Conservation (phyloP, 1,140 invertebrate genomes). For the Zaprionus kolodkinae region DNA sequence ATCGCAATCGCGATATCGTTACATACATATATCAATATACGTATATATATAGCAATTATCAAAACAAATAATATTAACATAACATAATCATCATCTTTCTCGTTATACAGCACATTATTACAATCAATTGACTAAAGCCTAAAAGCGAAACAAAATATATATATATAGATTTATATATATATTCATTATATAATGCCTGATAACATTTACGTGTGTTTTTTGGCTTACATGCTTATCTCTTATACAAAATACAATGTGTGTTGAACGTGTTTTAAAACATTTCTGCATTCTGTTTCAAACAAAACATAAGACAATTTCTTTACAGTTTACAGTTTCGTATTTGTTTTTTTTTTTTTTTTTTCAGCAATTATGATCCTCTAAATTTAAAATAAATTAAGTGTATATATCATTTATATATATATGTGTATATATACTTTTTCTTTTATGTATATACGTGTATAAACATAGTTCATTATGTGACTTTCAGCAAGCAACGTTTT, state of each 20-base stretch:
- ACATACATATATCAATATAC: conserved; percentile 39
- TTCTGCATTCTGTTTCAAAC: conserved; percentile 53
- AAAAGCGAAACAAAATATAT: conserved; percentile 63
- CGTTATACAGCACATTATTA: conserved; percentile 56
- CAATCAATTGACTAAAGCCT: conserved; percentile 78
- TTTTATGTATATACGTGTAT: conserved; percentile 63
- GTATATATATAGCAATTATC: conserved; percentile 43
- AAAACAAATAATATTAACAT: conserved; percentile 74
- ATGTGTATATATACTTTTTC: conserved; percentile 48
- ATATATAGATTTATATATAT: conserved; percentile 43
- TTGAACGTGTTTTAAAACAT: conserved; percentile 50
- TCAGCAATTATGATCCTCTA: conserved; percentile 83
- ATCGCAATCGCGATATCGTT: conserved; percentile 30
- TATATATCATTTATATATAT: conserved; percentile 63
- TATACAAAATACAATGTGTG: conserved; percentile 73
- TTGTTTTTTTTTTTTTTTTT: conserved; percentile 45
- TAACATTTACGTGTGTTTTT: conserved; percentile 42
- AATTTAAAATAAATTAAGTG: conserved; percentile 77
- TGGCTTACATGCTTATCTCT: conserved; percentile 59
- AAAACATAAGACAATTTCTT: conserved; percentile 48
- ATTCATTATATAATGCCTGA: conserved; percentile 42
- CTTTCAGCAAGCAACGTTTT: conserved; percentile 76
- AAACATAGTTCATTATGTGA: conserved; percentile 62
- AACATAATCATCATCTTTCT: conserved; percentile 70
- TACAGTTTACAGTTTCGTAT: conserved; percentile 42